Evolutionary conservation across 2,888 invertebrate genomes (phyloP).

Genomic region (Calameuta idolon): DNA sequence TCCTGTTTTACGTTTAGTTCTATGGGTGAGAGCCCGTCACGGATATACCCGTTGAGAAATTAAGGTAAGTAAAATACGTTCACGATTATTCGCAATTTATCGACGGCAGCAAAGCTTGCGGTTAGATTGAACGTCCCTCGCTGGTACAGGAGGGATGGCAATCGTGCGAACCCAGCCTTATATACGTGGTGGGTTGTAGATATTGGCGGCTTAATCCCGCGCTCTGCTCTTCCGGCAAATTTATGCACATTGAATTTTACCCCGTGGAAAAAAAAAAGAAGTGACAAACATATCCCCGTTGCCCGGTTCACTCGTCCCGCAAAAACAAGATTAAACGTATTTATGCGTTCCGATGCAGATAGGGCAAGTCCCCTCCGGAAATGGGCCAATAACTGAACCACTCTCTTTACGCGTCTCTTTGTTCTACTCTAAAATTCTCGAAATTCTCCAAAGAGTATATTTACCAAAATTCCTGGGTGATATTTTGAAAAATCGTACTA

Average conservation of each 20-base stretch:
- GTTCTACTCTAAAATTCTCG: neutral
- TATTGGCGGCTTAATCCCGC: slow-evolving; percentile 20
- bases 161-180: neutral
- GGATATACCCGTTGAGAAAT: neutral
- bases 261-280: slow-evolving; percentile 16
- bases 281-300: slow-evolving; percentile 23
- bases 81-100: neutral
- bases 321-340: slow-evolving; percentile 47
- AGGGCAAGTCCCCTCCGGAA: slow-evolving; percentile 30
- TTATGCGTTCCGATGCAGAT: slow-evolving; percentile 33
- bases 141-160: neutral
- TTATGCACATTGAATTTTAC: slow-evolving; percentile 24
- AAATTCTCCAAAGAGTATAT: neutral
- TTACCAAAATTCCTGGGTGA: neutral
- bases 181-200: slow-evolving; percentile 3
- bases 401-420: slow-evolving; percentile 3
- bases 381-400: slow-evolving; percentile 35
- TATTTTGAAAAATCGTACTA: neutral
- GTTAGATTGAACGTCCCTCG: neutral
- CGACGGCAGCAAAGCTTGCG: neutral
- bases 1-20: neutral
- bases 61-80: neutral
- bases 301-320: slow-evolving; percentile 23
- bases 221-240: slow-evolving; percentile 13
- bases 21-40: neutral